Percentiles rank a stretch among this genome's conserved stretches.
phyloP scores from a whole-genome alignment of 2,113 vertebrate species.

The Amazona guildingii region DNA sequence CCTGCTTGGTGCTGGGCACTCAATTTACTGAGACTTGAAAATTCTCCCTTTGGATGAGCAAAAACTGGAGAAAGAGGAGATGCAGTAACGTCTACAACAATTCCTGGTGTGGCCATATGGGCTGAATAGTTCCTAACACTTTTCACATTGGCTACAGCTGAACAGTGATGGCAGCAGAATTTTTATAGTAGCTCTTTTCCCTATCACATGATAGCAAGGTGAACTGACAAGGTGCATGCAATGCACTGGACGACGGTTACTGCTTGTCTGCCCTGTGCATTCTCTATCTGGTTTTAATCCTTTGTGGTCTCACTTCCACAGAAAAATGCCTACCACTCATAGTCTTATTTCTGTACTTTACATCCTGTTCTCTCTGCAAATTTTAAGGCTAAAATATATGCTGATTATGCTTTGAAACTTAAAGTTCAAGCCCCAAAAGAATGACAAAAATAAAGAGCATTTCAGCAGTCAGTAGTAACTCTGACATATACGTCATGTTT shows the following conservation, averaged over 20 bases:
- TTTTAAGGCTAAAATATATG: not conserved
- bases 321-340: not conserved
- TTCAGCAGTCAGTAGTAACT: not conserved
- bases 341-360: not conserved
- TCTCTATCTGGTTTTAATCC: not conserved
- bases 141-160: not conserved
- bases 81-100: not conserved
- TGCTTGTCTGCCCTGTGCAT: not conserved
- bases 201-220: fast-evolving
- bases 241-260: not conserved
- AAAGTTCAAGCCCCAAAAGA: slow-evolving; percentile 1
- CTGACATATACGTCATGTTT: not conserved
- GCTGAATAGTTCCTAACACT: not conserved
- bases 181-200: not conserved
- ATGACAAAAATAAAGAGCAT: not conserved
- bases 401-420: not conserved
- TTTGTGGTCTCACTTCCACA: not conserved
- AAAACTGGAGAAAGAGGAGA: not conserved
- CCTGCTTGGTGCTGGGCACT: not conserved
- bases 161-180: not conserved
- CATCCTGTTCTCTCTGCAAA: not conserved
- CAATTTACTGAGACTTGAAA: not conserved
- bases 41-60: not conserved
- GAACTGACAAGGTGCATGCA: not conserved
- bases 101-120: not conserved